Conservation (phyloP, 2,797 vertebrate genomes). For the Acrossocheilus fasciatus region DNA sequence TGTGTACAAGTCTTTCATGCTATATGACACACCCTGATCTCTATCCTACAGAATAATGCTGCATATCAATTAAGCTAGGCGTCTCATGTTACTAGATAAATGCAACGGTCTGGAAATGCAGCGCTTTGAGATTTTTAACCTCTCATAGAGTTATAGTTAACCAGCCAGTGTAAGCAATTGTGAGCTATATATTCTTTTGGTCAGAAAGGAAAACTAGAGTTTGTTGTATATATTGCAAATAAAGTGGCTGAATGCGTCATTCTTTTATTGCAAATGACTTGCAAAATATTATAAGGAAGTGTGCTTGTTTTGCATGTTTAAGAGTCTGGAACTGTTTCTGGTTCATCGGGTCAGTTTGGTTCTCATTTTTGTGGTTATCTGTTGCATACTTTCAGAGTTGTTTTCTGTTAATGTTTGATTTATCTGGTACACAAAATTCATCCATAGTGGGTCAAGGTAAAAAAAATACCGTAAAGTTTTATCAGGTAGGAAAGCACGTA, state of each 20-base stretch:
- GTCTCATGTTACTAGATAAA: constrained; percentile 22
- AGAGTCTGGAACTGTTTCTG: background rate
- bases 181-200: background rate
- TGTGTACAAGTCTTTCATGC: background rate
- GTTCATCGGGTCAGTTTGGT: too few species aligned
- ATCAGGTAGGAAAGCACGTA: background rate
- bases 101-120: background rate
- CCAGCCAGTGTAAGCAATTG: background rate
- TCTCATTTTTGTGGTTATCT: background rate
- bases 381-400: background rate
- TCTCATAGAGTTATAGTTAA: background rate
- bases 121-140: background rate
- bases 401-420: constrained; percentile 29
- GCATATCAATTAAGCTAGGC: background rate
- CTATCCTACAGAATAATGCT: background rate
- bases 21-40: background rate
- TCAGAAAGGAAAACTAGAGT: background rate
- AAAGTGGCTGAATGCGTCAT: background rate
- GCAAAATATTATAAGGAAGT: background rate
- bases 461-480: background rate
- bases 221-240: background rate
- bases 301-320: background rate
- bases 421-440: background rate
- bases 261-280: background rate
- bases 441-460: background rate